Evolutionary conservation across 2,888 invertebrate genomes (phyloP), one percentile per base, ranked within the genome.

Genomic region (Patella caerulea): DNA sequence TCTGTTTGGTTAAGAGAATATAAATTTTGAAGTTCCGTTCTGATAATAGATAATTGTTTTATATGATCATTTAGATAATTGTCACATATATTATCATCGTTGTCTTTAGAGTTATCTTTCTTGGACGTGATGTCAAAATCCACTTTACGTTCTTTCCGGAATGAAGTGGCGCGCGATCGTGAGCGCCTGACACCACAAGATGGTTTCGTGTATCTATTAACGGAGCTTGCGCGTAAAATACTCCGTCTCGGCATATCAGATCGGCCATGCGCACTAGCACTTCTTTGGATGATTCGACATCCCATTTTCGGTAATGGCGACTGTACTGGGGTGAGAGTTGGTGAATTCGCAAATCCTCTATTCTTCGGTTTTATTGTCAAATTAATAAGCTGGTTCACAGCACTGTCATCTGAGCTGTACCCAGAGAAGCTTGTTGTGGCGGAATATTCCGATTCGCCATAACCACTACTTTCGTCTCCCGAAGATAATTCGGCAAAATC

Each of bases 231-330:
- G 24, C 65, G 65, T 12, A 65, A 24, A 12, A 24, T 24, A 65
- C 19, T 24, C 24, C 24, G 19, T 9, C 65, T 19, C 12, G 11
- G 65, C 12, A 65, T 11, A 65, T 65, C 24, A 14, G 19, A 24
- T 24, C 65, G 19, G 14, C 24, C 65, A 24, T 65, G 19, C 9
- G 24, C 19, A 65, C 65, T 65, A 0, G 65, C 19, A 11, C 65
- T 65, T 19, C 65, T 65, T 65, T 65, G 65, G 24, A 65, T 65
- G 12, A 65, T 65, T 12, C 65, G 65, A 14, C 65, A 65, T 65
- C 65, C 65, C 65, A 65, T 65, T 65, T 65, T 65, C 2, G 65
- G 65, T 65, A 65, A 19, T 24, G 65, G 65, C 11, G 65, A 65
- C 19, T 19, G 19, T 12, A 19, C 19, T 24, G 65, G 65, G 19